phyloP scores from a whole-genome alignment of 2,888 invertebrate genomes.

The Drosophila aldrichi region DNA sequence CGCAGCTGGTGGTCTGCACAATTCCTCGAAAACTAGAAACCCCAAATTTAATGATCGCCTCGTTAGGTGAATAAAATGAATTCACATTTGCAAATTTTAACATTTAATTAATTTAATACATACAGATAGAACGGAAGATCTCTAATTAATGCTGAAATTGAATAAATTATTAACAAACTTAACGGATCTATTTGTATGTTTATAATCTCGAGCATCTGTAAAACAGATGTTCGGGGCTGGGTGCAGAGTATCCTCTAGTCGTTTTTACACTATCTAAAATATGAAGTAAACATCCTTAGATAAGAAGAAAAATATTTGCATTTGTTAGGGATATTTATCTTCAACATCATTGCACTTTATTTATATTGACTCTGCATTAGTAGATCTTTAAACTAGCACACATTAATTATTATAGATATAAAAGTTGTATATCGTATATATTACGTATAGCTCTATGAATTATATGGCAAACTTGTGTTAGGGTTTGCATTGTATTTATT shows the following conservation, averaged over 20 bases:
- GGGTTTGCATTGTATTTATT: conserved; percentile 25
- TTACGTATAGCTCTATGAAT: conserved; percentile 28
- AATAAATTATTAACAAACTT: neutral
- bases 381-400: conserved; percentile 59
- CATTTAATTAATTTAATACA: neutral
- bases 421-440: conserved; percentile 3
- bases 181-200: neutral
- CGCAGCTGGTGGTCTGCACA: no score
- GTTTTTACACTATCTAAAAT: neutral
- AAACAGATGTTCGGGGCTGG: neutral
- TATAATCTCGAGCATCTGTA: neutral
- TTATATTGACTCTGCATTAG: conserved; percentile 73
- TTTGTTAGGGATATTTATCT: conserved; percentile 35
- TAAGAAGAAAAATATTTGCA: neutral
- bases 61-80: neutral
- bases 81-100: neutral
- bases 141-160: neutral
- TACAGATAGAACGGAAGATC: neutral
- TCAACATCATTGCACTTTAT: conserved; percentile 75
- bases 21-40: neutral
- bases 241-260: neutral
- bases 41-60: neutral
- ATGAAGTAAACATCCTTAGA: neutral
- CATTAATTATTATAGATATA: conserved; percentile 25
- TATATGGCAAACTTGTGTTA: conserved; percentile 34